A percentile compares a stretch with the other conserved stretches of the same genome.
Conservation (phyloP, 30 jellyfish, hydroid and myxozoan species). For the Aurelia sp. region DNA sequence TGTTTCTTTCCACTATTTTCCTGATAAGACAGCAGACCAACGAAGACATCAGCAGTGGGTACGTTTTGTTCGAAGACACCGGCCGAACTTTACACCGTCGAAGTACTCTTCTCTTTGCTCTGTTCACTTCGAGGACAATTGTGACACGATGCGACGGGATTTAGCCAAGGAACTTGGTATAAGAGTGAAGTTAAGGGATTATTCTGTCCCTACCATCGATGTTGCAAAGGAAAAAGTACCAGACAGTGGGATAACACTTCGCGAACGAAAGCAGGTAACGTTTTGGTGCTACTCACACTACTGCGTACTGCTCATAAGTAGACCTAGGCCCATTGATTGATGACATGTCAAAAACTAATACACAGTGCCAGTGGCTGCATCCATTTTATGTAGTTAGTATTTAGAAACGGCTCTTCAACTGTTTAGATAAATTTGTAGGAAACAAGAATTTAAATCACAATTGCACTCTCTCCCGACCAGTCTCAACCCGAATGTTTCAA, state of each 20-base stretch:
- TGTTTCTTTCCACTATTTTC: too few species aligned
- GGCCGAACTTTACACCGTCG: conserved; percentile 7
- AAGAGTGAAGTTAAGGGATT: conserved; percentile 3
- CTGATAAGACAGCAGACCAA: not conserved
- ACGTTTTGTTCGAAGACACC: conserved; percentile 19
- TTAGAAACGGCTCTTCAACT: too few species aligned
- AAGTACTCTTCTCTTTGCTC: too few species aligned
- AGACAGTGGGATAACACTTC: conserved; percentile 7
- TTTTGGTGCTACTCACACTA: too few species aligned
- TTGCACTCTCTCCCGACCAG: too few species aligned
- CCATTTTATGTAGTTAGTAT: too few species aligned
- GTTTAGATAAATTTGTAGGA: too few species aligned
- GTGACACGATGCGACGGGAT: too few species aligned
- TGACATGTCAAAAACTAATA: too few species aligned
- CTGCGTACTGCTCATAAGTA: not conserved
- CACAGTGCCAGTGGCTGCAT: too few species aligned
- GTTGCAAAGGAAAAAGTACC: not conserved
- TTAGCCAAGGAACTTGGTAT: conserved; percentile 4
- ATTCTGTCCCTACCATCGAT: conserved; percentile 40
- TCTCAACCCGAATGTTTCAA: too few species aligned
- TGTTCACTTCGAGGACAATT: conserved; percentile 15
- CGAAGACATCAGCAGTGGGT: conserved; percentile 18
- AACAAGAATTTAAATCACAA: too few species aligned
- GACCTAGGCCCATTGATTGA: not conserved
- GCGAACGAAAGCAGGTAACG: conserved; percentile 18